Evolutionary conservation across 2,888 invertebrate species (phyloP).

Genomic region (Cheilosia scutellata): DNA sequence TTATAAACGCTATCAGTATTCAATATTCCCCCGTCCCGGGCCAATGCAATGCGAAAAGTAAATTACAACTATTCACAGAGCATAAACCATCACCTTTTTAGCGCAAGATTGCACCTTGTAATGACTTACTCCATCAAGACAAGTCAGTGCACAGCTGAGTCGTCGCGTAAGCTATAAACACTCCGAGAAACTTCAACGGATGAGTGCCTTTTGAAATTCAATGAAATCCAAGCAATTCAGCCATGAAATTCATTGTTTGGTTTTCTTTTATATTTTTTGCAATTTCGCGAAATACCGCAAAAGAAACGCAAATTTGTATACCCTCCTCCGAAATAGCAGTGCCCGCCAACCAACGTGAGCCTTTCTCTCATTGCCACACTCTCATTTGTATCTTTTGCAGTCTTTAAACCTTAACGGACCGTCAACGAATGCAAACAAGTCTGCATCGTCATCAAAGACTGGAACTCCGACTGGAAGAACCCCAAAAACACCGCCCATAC

Average conservation of each 20-base stretch:
- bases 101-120: slow-evolving; percentile 75
- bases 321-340: slow-evolving; percentile 12
- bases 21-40: background rate
- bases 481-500: slow-evolving; percentile 71
- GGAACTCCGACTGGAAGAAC: slow-evolving; percentile 72
- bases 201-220: slow-evolving; percentile 61
- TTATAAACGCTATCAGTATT: slow-evolving; percentile 18
- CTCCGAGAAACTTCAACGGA: slow-evolving; percentile 61
- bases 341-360: slow-evolving; percentile 23
- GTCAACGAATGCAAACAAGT: slow-evolving; percentile 76
- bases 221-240: slow-evolving; percentile 69
- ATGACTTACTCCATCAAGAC: slow-evolving; percentile 44
- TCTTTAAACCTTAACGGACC: slow-evolving; percentile 83
- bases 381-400: slow-evolving; percentile 77
- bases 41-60: slow-evolving; percentile 26
- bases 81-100: slow-evolving; percentile 73
- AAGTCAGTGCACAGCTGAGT: slow-evolving; percentile 33
- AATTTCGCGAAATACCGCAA: slow-evolving; percentile 46
- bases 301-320: slow-evolving; percentile 66
- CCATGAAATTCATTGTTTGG: slow-evolving; percentile 69
- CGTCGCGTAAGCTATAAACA: slow-evolving; percentile 7
- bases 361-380: slow-evolving; percentile 65
- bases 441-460: slow-evolving; percentile 74
- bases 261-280: slow-evolving; percentile 36
- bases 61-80: slow-evolving; percentile 35